Conservation (phyloP, 2,797 vertebrate genomes). For the Dallia pectoralis region DNA sequence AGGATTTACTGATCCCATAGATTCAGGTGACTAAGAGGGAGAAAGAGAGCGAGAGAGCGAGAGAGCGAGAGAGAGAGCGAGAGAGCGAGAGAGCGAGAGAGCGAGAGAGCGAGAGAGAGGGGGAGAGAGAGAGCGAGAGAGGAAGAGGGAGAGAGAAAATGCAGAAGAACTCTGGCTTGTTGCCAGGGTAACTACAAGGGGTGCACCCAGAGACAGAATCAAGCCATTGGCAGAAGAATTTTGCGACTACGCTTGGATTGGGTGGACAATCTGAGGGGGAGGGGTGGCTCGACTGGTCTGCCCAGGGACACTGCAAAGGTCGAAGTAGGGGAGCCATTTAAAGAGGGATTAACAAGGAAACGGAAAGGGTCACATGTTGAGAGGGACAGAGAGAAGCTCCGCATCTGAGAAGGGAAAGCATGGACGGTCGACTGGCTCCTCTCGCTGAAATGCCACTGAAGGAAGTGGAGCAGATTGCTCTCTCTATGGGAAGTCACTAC, state of each 20-base stretch:
- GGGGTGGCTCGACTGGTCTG: slow-evolving; percentile 40
- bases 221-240: slow-evolving; percentile 63
- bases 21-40: slow-evolving; percentile 61
- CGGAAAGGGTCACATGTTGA: not conserved
- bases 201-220: slow-evolving; percentile 47
- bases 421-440: not conserved
- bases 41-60: slow-evolving; percentile 31
- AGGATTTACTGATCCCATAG: slow-evolving; percentile 61
- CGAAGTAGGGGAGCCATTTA: not conserved
- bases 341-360: slow-evolving; percentile 9
- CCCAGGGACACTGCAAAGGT: slow-evolving; percentile 18
- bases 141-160: slow-evolving; percentile 30
- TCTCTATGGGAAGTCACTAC: not conserved
- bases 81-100: too few species aligned
- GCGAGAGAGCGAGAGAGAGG: slow-evolving; percentile 3
- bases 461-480: not conserved
- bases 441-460: not conserved
- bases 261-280: slow-evolving; percentile 46
- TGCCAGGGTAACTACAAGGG: slow-evolving; percentile 77
- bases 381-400: not conserved
- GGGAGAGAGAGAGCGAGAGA: slow-evolving; percentile 13
- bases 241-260: slow-evolving; percentile 53
- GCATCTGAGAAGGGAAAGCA: not conserved
- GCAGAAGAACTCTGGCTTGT: slow-evolving; percentile 71
- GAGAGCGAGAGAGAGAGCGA: too few species aligned